Evolutionary conservation across 2,797 vertebrate species (phyloP).

Genomic region (Bufotes viridis): DNA sequence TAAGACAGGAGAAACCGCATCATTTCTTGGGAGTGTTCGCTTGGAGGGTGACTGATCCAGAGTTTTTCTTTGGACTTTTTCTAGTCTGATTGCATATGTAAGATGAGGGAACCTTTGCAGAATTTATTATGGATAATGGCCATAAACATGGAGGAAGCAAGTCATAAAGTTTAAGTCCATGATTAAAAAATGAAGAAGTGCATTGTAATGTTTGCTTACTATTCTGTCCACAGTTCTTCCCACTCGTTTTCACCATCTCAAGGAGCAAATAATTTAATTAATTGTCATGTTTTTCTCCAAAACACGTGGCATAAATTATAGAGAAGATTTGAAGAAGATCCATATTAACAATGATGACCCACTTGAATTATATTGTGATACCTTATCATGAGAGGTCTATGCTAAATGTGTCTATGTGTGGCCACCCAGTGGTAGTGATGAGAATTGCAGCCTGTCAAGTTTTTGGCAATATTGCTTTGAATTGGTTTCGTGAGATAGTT

Average conservation of each 20-base stretch:
- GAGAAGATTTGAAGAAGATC: neutral
- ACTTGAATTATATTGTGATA: no score
- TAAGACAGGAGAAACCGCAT: no score
- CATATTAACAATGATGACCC: neutral
- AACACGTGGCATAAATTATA: constrained; percentile 1
- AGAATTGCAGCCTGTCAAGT: no score
- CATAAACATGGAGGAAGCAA: constrained; percentile 57
- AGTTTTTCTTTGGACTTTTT: constrained; percentile 12
- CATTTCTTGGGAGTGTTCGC: neutral
- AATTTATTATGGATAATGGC: constrained; percentile 55
- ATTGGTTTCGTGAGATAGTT: no score
- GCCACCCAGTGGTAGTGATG: no score
- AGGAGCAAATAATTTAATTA: constrained; percentile 33
- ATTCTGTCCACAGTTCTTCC: neutral
- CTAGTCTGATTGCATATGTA: constrained; percentile 30
- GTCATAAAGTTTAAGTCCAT: constrained; percentile 56
- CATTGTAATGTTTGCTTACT: constrained; percentile 43
- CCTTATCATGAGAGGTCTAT: no score
- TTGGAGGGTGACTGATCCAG: neutral
- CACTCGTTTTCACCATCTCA: constrained; percentile 26
- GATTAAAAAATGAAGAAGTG: constrained; percentile 61
- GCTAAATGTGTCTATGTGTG: no score
- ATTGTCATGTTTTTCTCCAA: constrained; percentile 34
- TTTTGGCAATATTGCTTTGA: no score
- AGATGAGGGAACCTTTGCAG: constrained; percentile 39